A percentile compares a stretch with the other conserved stretches of the same genome.
Evolutionary conservation across 2,888 invertebrate species (phyloP).

Genomic region (Acronicta alni): DNA sequence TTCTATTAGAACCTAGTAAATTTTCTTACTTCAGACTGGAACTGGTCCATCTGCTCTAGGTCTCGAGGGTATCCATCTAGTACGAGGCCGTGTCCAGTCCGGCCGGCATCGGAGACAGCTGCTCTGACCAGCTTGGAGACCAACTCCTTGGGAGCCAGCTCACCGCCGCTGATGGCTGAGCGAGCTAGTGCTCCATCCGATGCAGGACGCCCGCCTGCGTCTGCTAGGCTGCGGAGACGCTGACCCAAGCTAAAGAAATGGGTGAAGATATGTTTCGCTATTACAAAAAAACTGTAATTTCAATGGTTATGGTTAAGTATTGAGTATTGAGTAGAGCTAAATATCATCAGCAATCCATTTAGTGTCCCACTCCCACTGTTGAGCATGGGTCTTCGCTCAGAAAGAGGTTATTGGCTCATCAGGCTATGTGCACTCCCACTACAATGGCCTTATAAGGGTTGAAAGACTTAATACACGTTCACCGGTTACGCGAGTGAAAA

Average conservation of each 20-base stretch:
- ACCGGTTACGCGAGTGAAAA: too few relatives aligned
- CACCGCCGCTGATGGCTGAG: slow-evolving; percentile 93
- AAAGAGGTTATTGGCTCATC: too few relatives aligned
- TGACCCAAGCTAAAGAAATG: slow-evolving; percentile 91
- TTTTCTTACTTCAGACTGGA: slow-evolving; percentile 94
- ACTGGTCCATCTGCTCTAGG: slow-evolving; percentile 95
- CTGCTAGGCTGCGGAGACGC: slow-evolving; percentile 92
- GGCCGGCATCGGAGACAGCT: slow-evolving; percentile 89
- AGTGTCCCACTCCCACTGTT: too few relatives aligned
- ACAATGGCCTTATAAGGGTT: too few relatives aligned
- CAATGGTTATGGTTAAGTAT: too few relatives aligned
- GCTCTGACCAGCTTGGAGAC: slow-evolving; percentile 93
- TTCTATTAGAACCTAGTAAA: too few relatives aligned
- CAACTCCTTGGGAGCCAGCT: slow-evolving; percentile 94
- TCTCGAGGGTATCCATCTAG: slow-evolving; percentile 98
- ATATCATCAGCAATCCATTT: too few relatives aligned
- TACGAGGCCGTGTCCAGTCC: slow-evolving; percentile 93
- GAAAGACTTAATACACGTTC: too few relatives aligned
- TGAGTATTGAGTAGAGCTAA: too few relatives aligned
- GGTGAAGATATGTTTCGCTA: not conserved
- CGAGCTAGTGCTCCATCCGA: slow-evolving; percentile 91
- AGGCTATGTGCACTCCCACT: too few relatives aligned
- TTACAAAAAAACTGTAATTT: too few relatives aligned
- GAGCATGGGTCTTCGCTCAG: too few relatives aligned
- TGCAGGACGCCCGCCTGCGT: slow-evolving; percentile 90